phyloP scores from a whole-genome alignment of 1,140 invertebrate genomes.

The Atta colombica region DNA sequence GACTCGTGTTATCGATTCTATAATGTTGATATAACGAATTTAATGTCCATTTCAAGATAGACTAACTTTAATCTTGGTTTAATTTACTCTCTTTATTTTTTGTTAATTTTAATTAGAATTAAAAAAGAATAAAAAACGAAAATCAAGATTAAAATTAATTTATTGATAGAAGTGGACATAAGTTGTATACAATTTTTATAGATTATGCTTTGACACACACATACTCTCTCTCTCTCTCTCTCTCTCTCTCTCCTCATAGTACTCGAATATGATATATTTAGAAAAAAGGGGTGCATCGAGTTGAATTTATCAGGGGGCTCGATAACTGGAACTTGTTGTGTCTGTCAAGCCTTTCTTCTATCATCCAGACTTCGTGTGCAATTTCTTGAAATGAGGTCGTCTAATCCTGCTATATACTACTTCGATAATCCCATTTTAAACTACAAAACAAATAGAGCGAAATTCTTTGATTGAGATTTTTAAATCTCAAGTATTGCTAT shows the following conservation, averaged over 20 bases:
- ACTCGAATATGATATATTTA: slow-evolving; percentile 33
- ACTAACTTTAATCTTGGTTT: too few species aligned
- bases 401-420: slow-evolving; percentile 46
- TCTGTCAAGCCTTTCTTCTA: slow-evolving; percentile 52
- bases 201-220: neutral
- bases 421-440: slow-evolving; percentile 17
- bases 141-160: too few species aligned
- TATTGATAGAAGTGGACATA: too few species aligned
- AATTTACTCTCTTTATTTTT: too few species aligned
- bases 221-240: neutral
- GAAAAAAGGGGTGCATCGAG: neutral
- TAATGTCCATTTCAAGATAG: too few species aligned
- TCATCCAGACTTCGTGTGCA: slow-evolving; percentile 31
- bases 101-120: too few species aligned
- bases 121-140: too few species aligned
- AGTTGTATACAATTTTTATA: too few species aligned
- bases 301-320: slow-evolving; percentile 50
- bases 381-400: slow-evolving; percentile 67
- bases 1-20: too few species aligned
- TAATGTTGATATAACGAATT: too few species aligned
- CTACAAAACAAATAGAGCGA: neutral
- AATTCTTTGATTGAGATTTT: neutral
- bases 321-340: slow-evolving; percentile 72
- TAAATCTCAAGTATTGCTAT: neutral
- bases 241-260: neutral